Base-by-base conservation (phyloP, 23 tunicate species). In the Halocynthia aurantium region DNA sequence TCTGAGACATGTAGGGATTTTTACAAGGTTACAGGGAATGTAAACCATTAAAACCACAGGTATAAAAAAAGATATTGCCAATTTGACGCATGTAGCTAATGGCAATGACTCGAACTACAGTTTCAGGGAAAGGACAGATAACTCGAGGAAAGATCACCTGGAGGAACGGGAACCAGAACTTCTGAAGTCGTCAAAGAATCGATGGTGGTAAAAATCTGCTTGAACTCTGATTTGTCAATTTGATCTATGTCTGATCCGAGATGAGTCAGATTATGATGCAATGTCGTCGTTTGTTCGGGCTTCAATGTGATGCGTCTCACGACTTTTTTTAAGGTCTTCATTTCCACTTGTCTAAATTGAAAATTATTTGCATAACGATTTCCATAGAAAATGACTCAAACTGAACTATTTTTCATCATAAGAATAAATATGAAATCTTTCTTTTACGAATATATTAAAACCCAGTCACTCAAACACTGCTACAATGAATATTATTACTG, bases 271-370 rank as follows among this genome's bases (percentile, higher is more conserved):
- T 74, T 74, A 18, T 74, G 78, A 56, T 74, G 78, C 15, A 74
- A 22, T 18, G 78, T 40, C 57, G 78, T 74, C 10, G 64, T 53
- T 54, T 74, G 78, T 54, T 20, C 64, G 0, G 78, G 78, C 57
- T 54, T 12, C 78, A 74, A 54, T 13, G 78, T 15, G 8, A 54
- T 64, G 55, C 56, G 78, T 0, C 21, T 12, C 12, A 74, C 55
- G 31, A 54, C 78, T 4, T 51, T 56, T 49, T 74, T 74, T 64
- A 74, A 74, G 10, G 55, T 74, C 19, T 52, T 49, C 78, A 74
- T 74, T 13, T 10, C n/a, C 10, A 74, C 78, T 87, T 19, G 94
- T 77, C 94, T 86, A 8, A 57, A 76, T 61, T 20, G 13, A 68
- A 18, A 68, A 60, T 1, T 15, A 8, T 73, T 10, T n/a, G 18